These are phyloP conservation scores for Pan troglodytes DNA, from an alignment of 2,113 vertebrate species.

Conservation along the genomic window DNA sequence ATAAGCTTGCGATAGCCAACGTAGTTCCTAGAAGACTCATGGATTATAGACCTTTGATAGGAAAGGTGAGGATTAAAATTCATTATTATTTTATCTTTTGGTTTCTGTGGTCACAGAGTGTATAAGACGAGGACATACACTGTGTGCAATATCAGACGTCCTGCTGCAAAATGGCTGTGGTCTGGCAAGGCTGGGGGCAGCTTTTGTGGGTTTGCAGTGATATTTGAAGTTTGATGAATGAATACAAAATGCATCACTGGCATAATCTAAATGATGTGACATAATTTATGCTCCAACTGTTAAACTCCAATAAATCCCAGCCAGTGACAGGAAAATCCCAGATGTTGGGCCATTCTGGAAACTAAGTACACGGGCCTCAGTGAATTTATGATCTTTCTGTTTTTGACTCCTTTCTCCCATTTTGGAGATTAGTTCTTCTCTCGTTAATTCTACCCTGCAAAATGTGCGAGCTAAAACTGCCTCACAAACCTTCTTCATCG, in stretches of 20 bases:
- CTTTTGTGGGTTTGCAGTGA: background rate
- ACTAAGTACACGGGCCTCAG: background rate
- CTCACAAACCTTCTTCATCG: conserved; percentile 18
- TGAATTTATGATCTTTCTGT: conserved; percentile 33
- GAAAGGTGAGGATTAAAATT: background rate
- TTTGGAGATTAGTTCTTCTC: conserved; percentile 21
- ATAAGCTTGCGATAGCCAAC: background rate
- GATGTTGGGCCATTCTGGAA: background rate
- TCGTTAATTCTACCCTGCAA: conserved; percentile 46
- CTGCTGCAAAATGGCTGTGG: background rate
- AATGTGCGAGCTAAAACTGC: background rate
- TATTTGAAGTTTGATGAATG: conserved; percentile 42
- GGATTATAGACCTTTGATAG: background rate
- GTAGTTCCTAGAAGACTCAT: background rate
- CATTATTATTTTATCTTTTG: background rate
- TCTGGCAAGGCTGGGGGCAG: background rate
- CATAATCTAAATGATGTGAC: background rate
- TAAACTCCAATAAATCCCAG: conserved; percentile 55
- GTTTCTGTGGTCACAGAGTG: background rate
- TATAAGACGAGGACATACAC: accelerated
- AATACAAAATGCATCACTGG: background rate
- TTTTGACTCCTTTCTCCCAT: conserved; percentile 5
- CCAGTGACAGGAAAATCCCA: conserved; percentile 25
- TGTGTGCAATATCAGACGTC: too few relatives aligned
- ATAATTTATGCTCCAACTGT: conserved; percentile 43